Base-by-base conservation (phyloP, 2,888 invertebrate genomes). In the Drosophila barbarae region DNA sequence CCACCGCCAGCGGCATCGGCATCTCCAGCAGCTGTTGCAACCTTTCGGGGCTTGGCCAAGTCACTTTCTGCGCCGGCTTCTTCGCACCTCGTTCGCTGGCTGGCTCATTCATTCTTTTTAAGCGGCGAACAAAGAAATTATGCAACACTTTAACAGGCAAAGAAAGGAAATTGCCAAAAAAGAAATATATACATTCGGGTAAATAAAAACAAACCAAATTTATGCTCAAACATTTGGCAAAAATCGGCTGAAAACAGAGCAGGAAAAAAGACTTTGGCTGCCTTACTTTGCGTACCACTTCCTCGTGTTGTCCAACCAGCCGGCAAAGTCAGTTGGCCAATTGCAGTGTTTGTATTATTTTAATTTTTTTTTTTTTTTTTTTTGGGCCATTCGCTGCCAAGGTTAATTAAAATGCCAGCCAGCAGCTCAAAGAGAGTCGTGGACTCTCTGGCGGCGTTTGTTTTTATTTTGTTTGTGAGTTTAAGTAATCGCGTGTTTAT, bases 261-360 rank as follows among this genome's bases (percentile, higher is more conserved):
- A 41, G 65, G 65, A 71, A 71, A 69, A 76, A 82, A 70, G 71
- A 71, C 65, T 79, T 70, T 70, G 70, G 72, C 67, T 73, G 74
- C 68, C 65, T 72, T 69, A 79, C 61, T 65, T 71, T 49, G 66
- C 68, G 81, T 76, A 82, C 83, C 82, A 84, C 83, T 84, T 80
- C 79, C 79, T 84, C 71, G 35, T 83, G 81, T 82, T 80, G 84
- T 67, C 71, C 81, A 84, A 84, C 84, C 84, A 79, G 79, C 79
- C 79, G 79, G 79, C 84, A 84, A 84, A 78, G 78, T 78, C 81
- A 78, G 68, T 84, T 81, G 78, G 77, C 78, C 78, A 78, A 77
- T 69, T 81, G 81, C 81, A 79, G 72, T 63, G 63, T 44, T 80
- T 77, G 77, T 72, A 66, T 70, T 77, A 68, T 61, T 42, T 57